Evolutionary conservation across 2,113 vertebrate genomes (phyloP).

Genomic region (Tachysurus vachellii): DNA sequence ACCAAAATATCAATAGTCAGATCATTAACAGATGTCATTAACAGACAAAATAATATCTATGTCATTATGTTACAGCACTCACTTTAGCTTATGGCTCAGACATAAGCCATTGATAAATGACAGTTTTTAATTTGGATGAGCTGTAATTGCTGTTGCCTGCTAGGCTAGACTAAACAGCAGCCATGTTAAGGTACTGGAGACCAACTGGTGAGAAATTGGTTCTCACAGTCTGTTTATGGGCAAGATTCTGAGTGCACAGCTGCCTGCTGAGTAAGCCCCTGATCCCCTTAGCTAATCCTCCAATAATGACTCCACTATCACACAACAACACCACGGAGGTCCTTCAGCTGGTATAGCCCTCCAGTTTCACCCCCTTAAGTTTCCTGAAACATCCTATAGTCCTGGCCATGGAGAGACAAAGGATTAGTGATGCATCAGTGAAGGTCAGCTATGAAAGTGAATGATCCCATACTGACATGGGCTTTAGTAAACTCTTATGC

Average conservation of each 20-base stretch:
- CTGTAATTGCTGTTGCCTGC: constrained; percentile 11
- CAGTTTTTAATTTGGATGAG: constrained; percentile 33
- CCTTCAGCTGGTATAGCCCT: constrained; percentile 12
- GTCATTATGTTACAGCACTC: not conserved
- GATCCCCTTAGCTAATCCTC: constrained; percentile 52
- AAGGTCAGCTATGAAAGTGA: constrained; percentile 15
- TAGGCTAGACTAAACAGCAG: constrained; percentile 48
- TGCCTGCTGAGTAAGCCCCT: constrained; percentile 54
- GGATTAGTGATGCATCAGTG: not conserved
- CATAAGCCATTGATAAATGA: constrained; percentile 15
- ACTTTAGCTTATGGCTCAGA: not conserved
- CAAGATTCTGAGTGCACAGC: constrained; percentile 42
- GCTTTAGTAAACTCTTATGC: not conserved
- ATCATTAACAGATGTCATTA: no score
- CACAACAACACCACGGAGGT: constrained; percentile 42
- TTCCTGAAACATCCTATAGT: constrained; percentile 33
- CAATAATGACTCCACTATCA: constrained; percentile 51
- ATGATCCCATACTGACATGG: not conserved
- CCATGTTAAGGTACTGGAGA: constrained; percentile 20
- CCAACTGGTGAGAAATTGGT: constrained; percentile 35
- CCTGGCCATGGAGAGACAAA: not conserved
- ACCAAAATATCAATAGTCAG: not conserved
- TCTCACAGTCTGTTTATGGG: constrained; percentile 47
- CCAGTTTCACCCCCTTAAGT: not conserved
- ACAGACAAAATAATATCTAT: no score